Evolutionary conservation across 2,888 invertebrate species (phyloP).

Genomic region (Lacanobia wlatinum): DNA sequence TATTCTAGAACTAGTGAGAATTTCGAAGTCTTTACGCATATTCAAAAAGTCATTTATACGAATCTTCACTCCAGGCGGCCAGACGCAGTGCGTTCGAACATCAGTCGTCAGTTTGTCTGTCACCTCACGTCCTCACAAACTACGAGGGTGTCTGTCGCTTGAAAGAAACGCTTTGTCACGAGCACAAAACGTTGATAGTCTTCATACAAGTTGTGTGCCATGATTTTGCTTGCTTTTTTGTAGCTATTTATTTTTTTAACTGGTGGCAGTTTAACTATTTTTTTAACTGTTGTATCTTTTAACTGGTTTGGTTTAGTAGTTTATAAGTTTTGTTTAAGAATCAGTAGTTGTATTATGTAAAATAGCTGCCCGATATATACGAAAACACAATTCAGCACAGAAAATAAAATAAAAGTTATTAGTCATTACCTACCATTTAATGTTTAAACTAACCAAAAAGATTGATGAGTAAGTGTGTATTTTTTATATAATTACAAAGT

Average conservation of each 20-base stretch:
- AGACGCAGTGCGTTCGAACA: conserved; percentile 49
- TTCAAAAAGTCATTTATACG: conserved; percentile 38
- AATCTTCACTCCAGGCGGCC: conserved; percentile 49
- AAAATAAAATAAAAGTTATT: too few species aligned
- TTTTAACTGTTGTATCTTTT: too few species aligned
- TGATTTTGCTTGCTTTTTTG: background rate
- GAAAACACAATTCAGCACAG: too few species aligned
- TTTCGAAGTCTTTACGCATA: conserved; percentile 32
- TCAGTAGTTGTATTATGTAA: too few species aligned
- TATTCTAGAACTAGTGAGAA: conserved; percentile 15
- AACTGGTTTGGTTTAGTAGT: too few species aligned
- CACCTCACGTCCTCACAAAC: conserved; percentile 54
- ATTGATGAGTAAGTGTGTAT: too few species aligned
- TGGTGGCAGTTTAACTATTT: background rate
- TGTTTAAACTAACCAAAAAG: too few species aligned
- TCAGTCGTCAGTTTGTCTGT: conserved; percentile 55
- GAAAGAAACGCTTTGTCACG: conserved; percentile 39
- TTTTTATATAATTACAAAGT: too few species aligned
- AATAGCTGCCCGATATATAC: too few species aligned
- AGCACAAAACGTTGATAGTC: conserved; percentile 5
- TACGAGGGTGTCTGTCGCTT: conserved; percentile 37
- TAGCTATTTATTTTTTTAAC: background rate
- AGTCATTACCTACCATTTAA: too few species aligned
- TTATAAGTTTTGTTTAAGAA: too few species aligned
- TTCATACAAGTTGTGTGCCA: conserved; percentile 1